Evolutionary conservation across 64 coral and sea anemone genomes (phyloP), one percentile per base, ranked within the genome.

Genomic region (Hydrozoanthus tunicans): DNA sequence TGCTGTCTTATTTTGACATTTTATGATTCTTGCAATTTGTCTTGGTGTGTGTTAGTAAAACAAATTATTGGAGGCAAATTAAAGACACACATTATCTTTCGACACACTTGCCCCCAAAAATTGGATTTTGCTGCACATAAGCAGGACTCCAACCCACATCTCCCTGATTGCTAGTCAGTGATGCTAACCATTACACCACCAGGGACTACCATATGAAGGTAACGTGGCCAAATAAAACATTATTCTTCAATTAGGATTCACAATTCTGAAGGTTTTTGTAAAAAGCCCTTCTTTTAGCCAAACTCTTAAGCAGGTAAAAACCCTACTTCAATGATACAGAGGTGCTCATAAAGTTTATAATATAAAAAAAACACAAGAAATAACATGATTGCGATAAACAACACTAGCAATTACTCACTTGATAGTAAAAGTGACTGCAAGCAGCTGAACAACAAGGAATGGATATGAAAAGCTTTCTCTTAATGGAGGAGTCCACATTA

Each of bases 381-480:
- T 11, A 54, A 27, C 14, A 83, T 3, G 2, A 77, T 13, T 77
- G 7, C n/a, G 9, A 57, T 6, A 56, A 56, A 58, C 17, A 23
- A 52, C 20, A 7, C 15, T 15, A 12, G 14, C 9, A 25, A 25
- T 26, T 13, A 94, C 94, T 70, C 86, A 99, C 97, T 94, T 99
- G 24, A 99, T 89, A 56, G 94, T 95, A 73, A 94, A 82, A 58
- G 97, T 99, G 14, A 99, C 79, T 32, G 93, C 92, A 9, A 99
- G 79, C 59, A 99, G 90, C 89, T 99, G 97, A 27, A 92, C 77
- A 4, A 99, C 85, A 73, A 99, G 94, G 65, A 95, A 93, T 51
- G 97, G 97, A 84, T 94, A 99, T 59, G 97, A 99, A 81, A 99
- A 99, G 27, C 97, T 99, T 90, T 99, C 97, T 72, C 97, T 91